These are phyloP conservation scores for Pachypsylla venusta DNA, from an alignment of 1,140 invertebrate species.

Conservation along the genomic window DNA sequence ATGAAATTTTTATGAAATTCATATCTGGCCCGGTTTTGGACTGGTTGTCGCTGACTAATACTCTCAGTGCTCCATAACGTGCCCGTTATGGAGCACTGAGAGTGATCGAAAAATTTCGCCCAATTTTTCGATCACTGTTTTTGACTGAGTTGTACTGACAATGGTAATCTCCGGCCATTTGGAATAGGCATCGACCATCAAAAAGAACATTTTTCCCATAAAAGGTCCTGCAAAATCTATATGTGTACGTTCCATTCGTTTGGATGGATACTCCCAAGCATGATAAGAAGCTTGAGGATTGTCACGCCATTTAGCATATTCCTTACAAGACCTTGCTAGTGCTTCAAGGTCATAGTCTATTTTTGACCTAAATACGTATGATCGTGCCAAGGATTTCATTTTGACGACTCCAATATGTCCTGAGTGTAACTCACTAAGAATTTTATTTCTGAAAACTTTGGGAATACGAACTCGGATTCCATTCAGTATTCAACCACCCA, in stretches of 20 bases:
- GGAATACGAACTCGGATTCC: conserved; percentile 27
- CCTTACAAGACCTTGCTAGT: conserved; percentile 13
- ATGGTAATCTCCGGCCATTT: conserved; percentile 33
- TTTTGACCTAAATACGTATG: conserved; percentile 33
- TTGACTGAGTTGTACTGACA: conserved; percentile 9
- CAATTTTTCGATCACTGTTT: conserved; percentile 15
- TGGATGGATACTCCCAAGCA: conserved; percentile 12
- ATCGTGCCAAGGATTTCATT: conserved; percentile 34
- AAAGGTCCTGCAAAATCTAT: conserved; percentile 32
- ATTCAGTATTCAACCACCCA: conserved; percentile 21
- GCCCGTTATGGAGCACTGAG: too few species aligned
- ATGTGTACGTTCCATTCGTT: conserved; percentile 24
- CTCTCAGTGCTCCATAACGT: conserved; percentile 20
- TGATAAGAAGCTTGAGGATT: conserved; percentile 7
- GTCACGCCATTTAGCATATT: conserved; percentile 4
- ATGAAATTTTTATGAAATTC: too few species aligned
- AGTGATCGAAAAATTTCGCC: conserved; percentile 23
- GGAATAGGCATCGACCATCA: conserved; percentile 33
- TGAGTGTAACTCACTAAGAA: conserved; percentile 30
- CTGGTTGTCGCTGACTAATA: conserved; percentile 26
- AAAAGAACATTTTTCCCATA: conserved; percentile 27
- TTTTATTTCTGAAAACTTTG: conserved; percentile 18
- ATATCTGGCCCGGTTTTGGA: too few species aligned
- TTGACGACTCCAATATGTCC: conserved; percentile 33
- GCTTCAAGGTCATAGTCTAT: conserved; percentile 33